These are phyloP conservation scores for Acridotheres tristis DNA, from an alignment of 2,797 vertebrate genomes.

Conservation along the genomic window DNA sequence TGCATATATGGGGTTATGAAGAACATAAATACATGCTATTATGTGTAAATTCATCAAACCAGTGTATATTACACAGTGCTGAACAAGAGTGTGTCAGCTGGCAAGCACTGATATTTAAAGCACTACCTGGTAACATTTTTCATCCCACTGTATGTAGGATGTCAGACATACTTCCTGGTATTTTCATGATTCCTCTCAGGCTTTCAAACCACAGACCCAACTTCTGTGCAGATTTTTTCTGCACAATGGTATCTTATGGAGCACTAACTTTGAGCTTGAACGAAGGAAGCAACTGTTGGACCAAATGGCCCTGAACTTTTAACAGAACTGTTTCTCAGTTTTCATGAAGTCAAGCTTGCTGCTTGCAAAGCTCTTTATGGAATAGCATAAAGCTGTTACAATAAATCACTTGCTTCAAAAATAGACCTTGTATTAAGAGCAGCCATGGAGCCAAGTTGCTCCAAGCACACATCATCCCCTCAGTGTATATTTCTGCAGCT, in stretches of 20 bases:
- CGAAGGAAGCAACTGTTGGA: background rate
- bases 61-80: background rate
- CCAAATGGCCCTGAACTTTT: background rate
- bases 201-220: background rate
- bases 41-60: background rate
- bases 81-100: background rate
- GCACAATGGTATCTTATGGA: background rate
- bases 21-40: background rate
- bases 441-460: conserved; percentile 6
- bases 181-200: background rate
- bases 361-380: background rate
- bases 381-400: conserved; percentile 15
- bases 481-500: conserved; percentile 11
- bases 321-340: background rate
- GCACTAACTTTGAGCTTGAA: background rate
- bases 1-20: background rate
- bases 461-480: background rate
- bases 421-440: conserved; percentile 24
- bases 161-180: background rate
- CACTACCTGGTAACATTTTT: background rate
- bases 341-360: background rate
- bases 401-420: conserved; percentile 45
- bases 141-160: background rate
- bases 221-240: background rate
- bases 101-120: background rate